Base-by-base conservation (phyloP, 2,888 invertebrate species). In the Napeogenes inachia region DNA sequence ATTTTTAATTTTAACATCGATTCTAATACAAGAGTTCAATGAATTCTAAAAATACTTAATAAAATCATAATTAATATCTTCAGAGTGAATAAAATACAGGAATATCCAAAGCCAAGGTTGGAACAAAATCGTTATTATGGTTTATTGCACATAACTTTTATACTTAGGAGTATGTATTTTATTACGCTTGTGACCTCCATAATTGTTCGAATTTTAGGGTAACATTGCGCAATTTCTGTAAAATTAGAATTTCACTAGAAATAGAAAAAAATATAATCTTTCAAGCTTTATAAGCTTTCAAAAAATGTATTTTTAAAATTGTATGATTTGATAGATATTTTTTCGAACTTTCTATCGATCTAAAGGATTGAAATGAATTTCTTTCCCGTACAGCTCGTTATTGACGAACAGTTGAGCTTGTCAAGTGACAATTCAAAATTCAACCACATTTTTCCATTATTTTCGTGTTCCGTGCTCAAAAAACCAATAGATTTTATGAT, bases 81-180 rank as follows among this genome's bases (percentile, higher is more conserved):
- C 8, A 50, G 55, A 59, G 53, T 45, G 35, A 59, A 62, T 50
- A 8, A 58, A 58, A 55, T 55, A 55, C 50, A 62, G 8, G 47
- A 21, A 30, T 8, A 50, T 21, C 8, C 10, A 12, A 50, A 50
- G 50, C 30, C 64, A 62, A 60, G 62, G 59, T 35, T 45, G 38
- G 33, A 4, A 42, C 45, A n/a, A 64, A 50, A 47, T 45, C 57
- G 57, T 65, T 62, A 60, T 57, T 62, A 61, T 35, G 55, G 45
- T 60, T 57, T 65, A 62, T 56, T 57, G 53, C 45, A 13, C 59
- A 57, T 62, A 55, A 60, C 45, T 57, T 65, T 64, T 64, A 50
- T 50, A 50, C 50, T 30, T 30, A 30, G 30, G 21, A 50, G 30
- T 30, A 50, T 50, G 50, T 3, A 3, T 50, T 50, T 50, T 50